Conservation (phyloP, 1,140 invertebrate species). For the Thalassaphorura encarpata region DNA sequence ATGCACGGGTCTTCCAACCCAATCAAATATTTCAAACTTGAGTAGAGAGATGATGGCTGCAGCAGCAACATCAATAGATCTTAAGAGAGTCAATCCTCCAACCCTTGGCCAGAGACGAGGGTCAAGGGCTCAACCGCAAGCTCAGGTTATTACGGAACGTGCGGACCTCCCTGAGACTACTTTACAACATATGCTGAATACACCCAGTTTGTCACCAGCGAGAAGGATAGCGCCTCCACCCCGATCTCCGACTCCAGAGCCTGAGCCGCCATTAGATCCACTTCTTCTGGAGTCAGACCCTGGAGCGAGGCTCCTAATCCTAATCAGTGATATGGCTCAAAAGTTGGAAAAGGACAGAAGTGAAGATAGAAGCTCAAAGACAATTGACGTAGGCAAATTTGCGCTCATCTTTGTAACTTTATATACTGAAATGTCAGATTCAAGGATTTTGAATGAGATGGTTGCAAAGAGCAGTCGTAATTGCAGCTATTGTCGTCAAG, state of each 20-base stretch:
- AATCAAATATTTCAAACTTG: no score
- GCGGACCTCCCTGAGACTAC: no score
- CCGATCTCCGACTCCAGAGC: background rate
- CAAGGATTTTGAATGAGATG: constrained; percentile 24
- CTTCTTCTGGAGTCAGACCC: constrained; percentile 20
- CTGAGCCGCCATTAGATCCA: constrained; percentile 18
- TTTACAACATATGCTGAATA: no score
- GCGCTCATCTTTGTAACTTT: background rate
- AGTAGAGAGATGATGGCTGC: no score
- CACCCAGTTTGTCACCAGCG: no score
- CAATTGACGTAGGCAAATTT: no score
- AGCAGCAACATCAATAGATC: no score
- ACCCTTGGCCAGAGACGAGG: background rate
- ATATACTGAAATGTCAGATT: no score
- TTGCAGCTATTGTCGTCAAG: constrained; percentile 75
- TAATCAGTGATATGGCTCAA: constrained; percentile 19
- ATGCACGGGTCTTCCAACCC: no score
- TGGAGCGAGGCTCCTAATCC: constrained; percentile 12
- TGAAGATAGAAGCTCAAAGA: background rate
- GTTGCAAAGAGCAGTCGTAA: constrained; percentile 34
- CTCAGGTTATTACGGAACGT: no score
- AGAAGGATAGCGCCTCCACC: background rate
- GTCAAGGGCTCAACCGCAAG: background rate
- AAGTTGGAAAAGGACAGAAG: background rate
- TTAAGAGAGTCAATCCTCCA: background rate